These are phyloP conservation scores for Sciaenops ocellatus DNA, from an alignment of 2,797 vertebrate species.

Conservation along the genomic window DNA sequence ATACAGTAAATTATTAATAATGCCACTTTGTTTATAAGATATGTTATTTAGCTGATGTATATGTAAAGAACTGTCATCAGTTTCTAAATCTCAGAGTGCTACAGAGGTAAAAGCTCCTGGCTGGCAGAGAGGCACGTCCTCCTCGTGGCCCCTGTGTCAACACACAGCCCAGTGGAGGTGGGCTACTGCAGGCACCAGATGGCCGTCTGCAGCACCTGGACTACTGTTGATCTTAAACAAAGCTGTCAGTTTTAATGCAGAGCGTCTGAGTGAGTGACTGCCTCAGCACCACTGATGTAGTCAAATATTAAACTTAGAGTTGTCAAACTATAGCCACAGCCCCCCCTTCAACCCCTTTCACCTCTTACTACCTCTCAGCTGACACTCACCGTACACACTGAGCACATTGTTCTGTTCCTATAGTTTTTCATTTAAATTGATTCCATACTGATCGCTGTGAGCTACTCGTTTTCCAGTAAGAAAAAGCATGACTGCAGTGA, in stretches of 20 bases:
- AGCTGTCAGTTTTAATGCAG: constrained; percentile 70
- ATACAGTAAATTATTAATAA: neutral
- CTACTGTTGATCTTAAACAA: constrained; percentile 75
- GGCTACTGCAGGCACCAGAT: constrained; percentile 67
- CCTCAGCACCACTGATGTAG: constrained; percentile 51
- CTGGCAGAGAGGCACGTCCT: constrained; percentile 28
- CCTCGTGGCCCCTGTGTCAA: constrained; percentile 64
- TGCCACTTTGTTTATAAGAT: neutral
- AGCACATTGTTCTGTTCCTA: constrained; percentile 22
- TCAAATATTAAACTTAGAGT: constrained; percentile 77
- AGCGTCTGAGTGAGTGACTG: constrained; percentile 51
- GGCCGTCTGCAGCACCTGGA: constrained; percentile 68
- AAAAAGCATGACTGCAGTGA: neutral
- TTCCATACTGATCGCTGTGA: neutral
- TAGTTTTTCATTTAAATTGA: constrained; percentile 9
- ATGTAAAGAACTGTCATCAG: neutral
- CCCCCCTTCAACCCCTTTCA: neutral
- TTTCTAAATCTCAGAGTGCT: neutral
- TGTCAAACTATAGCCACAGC: neutral
- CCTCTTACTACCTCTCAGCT: constrained; percentile 29
- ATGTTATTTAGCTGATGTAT: neutral
- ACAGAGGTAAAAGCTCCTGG: constrained; percentile 29
- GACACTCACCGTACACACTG: constrained; percentile 8
- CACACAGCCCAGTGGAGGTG: constrained; percentile 55
- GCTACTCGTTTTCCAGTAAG: neutral